A percentile compares a stretch with the other conserved stretches of the same genome.
These are phyloP conservation scores for Drosophila neotestacea DNA, from an alignment of 2,888 invertebrate genomes.

Conservation along the genomic window DNA sequence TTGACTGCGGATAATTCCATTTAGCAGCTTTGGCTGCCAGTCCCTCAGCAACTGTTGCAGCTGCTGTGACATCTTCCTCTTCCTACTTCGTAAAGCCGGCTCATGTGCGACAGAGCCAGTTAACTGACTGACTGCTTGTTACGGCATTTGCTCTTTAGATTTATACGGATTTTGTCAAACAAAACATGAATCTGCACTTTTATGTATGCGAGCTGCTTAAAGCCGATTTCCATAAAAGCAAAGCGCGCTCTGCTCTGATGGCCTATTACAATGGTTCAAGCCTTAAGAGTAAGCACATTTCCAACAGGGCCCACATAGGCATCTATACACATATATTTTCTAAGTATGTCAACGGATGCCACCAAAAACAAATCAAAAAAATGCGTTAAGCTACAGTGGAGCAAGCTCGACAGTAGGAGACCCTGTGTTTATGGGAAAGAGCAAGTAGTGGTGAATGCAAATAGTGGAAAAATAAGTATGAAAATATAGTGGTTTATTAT, in stretches of 20 bases:
- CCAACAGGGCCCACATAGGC: neutral
- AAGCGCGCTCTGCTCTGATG: slow-evolving; percentile 23
- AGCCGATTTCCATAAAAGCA: slow-evolving; percentile 74
- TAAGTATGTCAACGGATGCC: neutral
- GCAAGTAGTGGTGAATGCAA: too few relatives aligned
- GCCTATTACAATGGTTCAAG: slow-evolving; percentile 35
- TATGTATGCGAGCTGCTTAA: slow-evolving; percentile 62
- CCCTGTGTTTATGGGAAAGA: too few relatives aligned
- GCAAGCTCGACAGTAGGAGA: too few relatives aligned
- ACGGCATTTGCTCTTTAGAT: slow-evolving; percentile 77
- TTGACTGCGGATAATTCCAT: slow-evolving; percentile 68
- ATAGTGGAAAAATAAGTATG: too few relatives aligned
- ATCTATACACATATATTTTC: neutral
- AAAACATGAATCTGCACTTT: slow-evolving; percentile 85
- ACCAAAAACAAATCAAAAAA: neutral
- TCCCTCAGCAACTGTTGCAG: slow-evolving; percentile 10
- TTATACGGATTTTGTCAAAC: slow-evolving; percentile 80
- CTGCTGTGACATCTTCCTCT: neutral
- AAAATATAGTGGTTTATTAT: too few relatives aligned
- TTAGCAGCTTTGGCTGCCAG: slow-evolving; percentile 39
- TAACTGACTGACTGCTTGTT: slow-evolving; percentile 54
- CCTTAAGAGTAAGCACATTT: slow-evolving; percentile 47
- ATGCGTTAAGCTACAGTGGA: too few relatives aligned
- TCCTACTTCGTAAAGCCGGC: neutral
- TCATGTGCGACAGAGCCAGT: slow-evolving; percentile 41